Evolutionary conservation across 2,888 invertebrate genomes (phyloP).

Genomic region (Pardosa pseudoannulata): DNA sequence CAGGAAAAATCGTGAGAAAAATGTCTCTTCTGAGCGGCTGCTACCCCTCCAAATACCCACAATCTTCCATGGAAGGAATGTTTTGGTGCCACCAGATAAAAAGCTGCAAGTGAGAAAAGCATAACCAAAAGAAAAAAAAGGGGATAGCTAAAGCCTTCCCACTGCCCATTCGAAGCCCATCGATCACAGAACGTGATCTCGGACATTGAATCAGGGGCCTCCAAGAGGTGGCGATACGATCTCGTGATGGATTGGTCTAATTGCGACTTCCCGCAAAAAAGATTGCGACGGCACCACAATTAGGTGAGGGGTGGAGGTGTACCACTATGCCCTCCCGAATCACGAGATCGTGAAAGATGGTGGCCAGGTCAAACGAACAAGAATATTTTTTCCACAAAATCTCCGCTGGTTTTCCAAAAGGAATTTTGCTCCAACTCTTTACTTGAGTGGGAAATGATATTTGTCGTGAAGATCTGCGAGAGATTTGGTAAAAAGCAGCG

Average conservation of each 20-base stretch:
- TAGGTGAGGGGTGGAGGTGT: neutral
- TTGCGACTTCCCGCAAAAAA: constrained; percentile 1
- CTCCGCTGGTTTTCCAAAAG: neutral
- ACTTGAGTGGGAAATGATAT: neutral
- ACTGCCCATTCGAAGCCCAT: constrained; percentile 18
- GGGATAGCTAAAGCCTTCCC: neutral
- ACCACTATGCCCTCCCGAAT: neutral
- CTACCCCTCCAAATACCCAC: too few species aligned
- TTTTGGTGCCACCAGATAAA: neutral
- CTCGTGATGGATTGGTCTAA: constrained; percentile 14
- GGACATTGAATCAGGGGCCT: neutral
- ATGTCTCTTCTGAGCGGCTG: too few species aligned
- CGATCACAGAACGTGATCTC: constrained; percentile 29
- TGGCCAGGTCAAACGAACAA: constrained; percentile 13
- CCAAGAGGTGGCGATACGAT: constrained; percentile 7
- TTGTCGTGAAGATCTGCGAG: neutral
- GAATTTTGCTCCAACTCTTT: constrained; percentile 13
- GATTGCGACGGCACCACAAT: constrained; percentile 6
- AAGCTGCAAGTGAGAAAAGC: neutral
- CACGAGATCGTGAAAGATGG: constrained; percentile 25
- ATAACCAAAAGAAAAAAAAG: neutral
- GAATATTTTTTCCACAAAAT: neutral
- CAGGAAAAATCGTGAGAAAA: too few species aligned
- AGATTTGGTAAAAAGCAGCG: neutral
- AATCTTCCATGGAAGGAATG: too few species aligned